Percentiles rank a stretch among this genome's conserved stretches.
Evolutionary conservation across 2,888 invertebrate species (phyloP).

Genomic region (Periphyllus acericola): DNA sequence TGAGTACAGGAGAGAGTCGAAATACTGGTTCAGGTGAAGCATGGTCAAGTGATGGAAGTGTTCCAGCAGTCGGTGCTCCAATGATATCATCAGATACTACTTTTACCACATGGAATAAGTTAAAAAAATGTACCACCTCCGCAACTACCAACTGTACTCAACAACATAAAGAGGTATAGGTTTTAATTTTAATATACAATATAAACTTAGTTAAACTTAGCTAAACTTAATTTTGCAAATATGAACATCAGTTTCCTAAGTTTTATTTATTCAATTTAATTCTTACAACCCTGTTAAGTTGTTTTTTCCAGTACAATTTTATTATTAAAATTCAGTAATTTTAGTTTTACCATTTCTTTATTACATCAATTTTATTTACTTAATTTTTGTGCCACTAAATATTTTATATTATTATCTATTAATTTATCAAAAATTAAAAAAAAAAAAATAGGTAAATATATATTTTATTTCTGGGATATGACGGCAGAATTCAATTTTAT

Average conservation of each 20-base stretch:
- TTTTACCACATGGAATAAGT: conserved; percentile 89
- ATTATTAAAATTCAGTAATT: neutral
- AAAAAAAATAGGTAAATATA: too few relatives aligned
- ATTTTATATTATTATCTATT: too few relatives aligned
- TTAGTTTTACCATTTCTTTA: too few relatives aligned
- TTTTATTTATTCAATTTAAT: neutral
- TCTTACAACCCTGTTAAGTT: neutral
- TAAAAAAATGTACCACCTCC: conserved; percentile 68
- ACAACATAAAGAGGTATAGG: conserved; percentile 41
- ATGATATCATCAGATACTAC: conserved; percentile 91
- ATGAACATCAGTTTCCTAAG: neutral
- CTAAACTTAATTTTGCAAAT: too few relatives aligned
- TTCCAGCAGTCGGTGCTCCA: conserved; percentile 42
- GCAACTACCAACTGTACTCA: conserved; percentile 63
- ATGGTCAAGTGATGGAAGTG: conserved; percentile 60
- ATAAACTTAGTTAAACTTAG: too few relatives aligned
- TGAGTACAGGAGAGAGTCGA: conserved; percentile 60
- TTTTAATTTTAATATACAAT: neutral
- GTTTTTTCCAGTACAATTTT: too few relatives aligned
- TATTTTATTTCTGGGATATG: too few relatives aligned
- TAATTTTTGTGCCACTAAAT: neutral
- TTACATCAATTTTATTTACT: too few relatives aligned
- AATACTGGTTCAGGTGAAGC: conserved; percentile 61
- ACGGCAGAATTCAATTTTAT: too few relatives aligned
- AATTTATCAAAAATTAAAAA: too few relatives aligned